phyloP scores from a whole-genome alignment of 2,888 invertebrate species.

The Tetragnatha montana region DNA sequence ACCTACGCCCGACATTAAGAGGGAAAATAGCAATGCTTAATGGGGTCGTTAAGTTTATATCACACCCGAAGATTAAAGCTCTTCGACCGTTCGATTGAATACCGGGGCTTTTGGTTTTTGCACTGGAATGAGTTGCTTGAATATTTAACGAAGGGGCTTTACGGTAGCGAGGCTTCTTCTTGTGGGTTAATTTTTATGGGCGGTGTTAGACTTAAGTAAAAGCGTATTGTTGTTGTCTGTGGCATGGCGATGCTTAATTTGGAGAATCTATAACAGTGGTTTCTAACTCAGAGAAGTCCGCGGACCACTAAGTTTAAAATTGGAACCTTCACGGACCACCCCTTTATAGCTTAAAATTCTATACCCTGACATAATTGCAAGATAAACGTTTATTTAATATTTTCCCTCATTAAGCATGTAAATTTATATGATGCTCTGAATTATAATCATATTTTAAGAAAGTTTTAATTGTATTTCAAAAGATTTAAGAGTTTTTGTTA shows the following conservation, averaged over 20 bases:
- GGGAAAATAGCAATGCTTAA: slow-evolving; percentile 65
- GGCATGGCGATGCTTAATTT: not conserved
- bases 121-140: slow-evolving; percentile 50
- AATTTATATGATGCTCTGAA: no score
- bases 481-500: no score
- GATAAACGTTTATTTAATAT: no score
- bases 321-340: no score
- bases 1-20: slow-evolving; percentile 59
- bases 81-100: slow-evolving; percentile 56
- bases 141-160: slow-evolving; percentile 53
- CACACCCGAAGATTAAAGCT: slow-evolving; percentile 54
- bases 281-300: no score
- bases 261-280: slow-evolving; percentile 3
- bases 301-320: no score
- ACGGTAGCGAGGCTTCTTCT: not conserved
- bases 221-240: not conserved
- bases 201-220: not conserved
- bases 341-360: no score
- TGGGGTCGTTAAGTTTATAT: slow-evolving; percentile 69
- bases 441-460: no score
- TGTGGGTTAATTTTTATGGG: not conserved
- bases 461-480: no score
- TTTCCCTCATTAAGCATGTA: no score
- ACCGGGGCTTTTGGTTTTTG: slow-evolving; percentile 37
- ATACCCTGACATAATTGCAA: no score